phyloP scores from a whole-genome alignment of 1,140 invertebrate genomes.

The Acromyrmex echinatior region DNA sequence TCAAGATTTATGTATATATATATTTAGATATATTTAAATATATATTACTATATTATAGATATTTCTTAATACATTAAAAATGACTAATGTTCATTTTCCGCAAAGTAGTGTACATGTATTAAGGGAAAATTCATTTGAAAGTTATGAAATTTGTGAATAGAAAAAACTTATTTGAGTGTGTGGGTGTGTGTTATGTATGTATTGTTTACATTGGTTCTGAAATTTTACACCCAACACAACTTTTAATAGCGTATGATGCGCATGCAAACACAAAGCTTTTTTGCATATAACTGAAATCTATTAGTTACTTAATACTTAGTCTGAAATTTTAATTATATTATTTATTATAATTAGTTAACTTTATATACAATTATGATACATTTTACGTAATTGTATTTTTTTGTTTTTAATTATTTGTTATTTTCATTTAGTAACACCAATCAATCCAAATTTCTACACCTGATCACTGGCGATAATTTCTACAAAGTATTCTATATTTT shows the following conservation, averaged over 20 bases:
- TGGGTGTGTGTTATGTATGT: no score
- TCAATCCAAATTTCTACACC: constrained; percentile 7
- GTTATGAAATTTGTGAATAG: neutral
- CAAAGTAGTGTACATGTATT: neutral
- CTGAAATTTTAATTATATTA: neutral
- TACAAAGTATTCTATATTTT: neutral
- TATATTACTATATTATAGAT: neutral
- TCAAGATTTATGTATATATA: neutral
- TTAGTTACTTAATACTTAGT: neutral
- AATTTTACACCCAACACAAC: neutral
- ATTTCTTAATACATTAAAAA: neutral
- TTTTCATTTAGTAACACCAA: neutral
- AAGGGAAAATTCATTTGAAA: neutral
- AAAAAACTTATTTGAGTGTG: neutral
- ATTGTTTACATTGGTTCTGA: neutral
- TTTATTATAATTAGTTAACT: neutral
- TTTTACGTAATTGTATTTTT: neutral
- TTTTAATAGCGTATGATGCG: constrained; percentile 13
- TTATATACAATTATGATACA: neutral
- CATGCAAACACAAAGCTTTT: constrained; percentile 30
- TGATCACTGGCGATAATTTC: neutral
- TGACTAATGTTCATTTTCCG: neutral
- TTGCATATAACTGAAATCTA: neutral
- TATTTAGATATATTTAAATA: neutral
- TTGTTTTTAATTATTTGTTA: constrained; percentile 9